Conservation (phyloP, 2,888 invertebrate species). For the Drosophila heteroneura region DNA sequence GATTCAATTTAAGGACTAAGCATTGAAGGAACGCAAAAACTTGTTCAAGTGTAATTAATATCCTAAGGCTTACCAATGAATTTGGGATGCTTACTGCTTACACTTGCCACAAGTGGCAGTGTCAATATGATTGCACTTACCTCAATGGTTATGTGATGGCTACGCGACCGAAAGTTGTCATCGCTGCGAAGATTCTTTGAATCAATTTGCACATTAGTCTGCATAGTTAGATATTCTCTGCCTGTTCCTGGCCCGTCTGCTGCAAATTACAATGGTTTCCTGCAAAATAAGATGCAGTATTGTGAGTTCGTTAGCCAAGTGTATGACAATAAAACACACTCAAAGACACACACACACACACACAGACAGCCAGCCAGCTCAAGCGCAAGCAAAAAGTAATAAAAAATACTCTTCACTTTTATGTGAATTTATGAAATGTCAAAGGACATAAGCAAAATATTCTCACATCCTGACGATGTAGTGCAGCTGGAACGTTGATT, state of each 20-base stretch:
- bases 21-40: conserved; percentile 18
- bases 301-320: conserved; percentile 25
- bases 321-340: conserved; percentile 25
- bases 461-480: conserved; percentile 36
- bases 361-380: background rate
- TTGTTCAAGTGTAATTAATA: conserved; percentile 63
- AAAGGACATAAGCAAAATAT: conserved; percentile 49
- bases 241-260: background rate
- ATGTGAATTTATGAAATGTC: conserved; percentile 58
- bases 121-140: conserved; percentile 73
- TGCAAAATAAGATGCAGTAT: conserved; percentile 30
- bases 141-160: conserved; percentile 85
- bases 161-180: conserved; percentile 87
- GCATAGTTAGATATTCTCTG: conserved; percentile 86
- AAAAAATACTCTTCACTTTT: conserved; percentile 24
- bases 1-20: conserved; percentile 44
- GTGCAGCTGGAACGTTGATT: conserved; percentile 62
- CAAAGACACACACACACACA: conserved; percentile 6
- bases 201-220: conserved; percentile 92
- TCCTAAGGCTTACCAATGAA: conserved; percentile 31
- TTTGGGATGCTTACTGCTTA: background rate
- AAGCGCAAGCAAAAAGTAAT: conserved; percentile 2
- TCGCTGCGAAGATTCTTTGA: conserved; percentile 89
- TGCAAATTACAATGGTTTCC: conserved; percentile 1
- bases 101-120: conserved; percentile 23